Conservation (phyloP, 2,888 invertebrate genomes). For the Cryptus viduatorius region DNA sequence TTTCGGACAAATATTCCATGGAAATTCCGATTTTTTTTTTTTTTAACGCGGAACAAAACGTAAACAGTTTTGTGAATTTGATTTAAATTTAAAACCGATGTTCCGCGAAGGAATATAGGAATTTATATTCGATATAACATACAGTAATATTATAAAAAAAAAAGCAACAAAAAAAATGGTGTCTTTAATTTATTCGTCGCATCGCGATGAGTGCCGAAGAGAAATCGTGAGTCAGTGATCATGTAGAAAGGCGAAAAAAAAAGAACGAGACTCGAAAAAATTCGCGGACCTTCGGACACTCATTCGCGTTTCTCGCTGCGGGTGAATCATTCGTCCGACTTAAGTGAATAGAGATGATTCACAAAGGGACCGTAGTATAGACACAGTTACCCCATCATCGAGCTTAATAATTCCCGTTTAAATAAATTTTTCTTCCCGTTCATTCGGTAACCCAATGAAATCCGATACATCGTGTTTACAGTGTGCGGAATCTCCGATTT, state of each 20-base stretch:
- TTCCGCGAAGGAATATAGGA: too few species aligned
- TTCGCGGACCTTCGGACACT: conserved; percentile 20
- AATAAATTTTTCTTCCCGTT: conserved; percentile 16
- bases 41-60: too few species aligned
- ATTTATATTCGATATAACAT: too few species aligned
- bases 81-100: too few species aligned
- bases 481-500: conserved; percentile 3
- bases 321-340: conserved; percentile 36
- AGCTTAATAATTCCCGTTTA: conserved; percentile 1
- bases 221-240: neutral
- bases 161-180: too few species aligned
- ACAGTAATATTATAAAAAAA: too few species aligned
- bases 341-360: conserved; percentile 35
- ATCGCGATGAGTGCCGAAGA: neutral
- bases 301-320: conserved; percentile 8
- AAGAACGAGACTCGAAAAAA: neutral
- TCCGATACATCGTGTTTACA: neutral
- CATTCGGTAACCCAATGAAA: conserved; percentile 15
- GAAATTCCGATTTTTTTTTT: too few species aligned
- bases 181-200: too few species aligned
- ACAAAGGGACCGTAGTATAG: conserved; percentile 35
- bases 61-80: too few species aligned
- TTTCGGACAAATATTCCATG: too few species aligned
- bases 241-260: neutral
- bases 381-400: neutral